Conservation (phyloP, 1,140 invertebrate species). For the Zelostemma sp. region DNA sequence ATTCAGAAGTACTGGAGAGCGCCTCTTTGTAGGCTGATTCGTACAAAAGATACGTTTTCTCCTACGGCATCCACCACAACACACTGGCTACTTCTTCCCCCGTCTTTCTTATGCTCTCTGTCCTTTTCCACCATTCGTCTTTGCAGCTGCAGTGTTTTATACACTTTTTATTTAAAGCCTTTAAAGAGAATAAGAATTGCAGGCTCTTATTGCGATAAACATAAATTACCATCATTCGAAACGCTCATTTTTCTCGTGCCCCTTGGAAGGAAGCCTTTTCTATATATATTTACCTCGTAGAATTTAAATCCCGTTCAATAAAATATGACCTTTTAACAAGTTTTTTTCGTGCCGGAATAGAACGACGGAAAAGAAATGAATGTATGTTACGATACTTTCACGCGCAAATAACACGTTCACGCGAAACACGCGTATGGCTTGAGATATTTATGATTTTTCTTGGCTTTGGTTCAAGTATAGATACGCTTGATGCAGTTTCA, state of each 20-base stretch:
- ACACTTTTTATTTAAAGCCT: not conserved
- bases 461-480: not conserved
- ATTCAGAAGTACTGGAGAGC: constrained; percentile 26
- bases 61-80: not conserved
- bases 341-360: too few species aligned
- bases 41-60: constrained; percentile 28
- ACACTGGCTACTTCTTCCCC: not conserved
- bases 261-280: too few species aligned
- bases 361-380: too few species aligned
- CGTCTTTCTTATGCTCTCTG: not conserved
- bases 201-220: constrained; percentile 7
- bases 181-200: not conserved
- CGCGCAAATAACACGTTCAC: too few species aligned
- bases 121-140: constrained; percentile 19
- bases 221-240: constrained; percentile 17
- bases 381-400: not conserved
- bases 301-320: too few species aligned
- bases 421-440: too few species aligned
- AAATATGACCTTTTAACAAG: too few species aligned
- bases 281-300: too few species aligned
- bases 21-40: constrained; percentile 23
- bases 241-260: too few species aligned
- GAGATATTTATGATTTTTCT: not conserved
- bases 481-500: constrained; percentile 12
- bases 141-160: constrained; percentile 21